Base-by-base conservation (phyloP, 2,113 vertebrate genomes). In the Salminus brasiliensis region DNA sequence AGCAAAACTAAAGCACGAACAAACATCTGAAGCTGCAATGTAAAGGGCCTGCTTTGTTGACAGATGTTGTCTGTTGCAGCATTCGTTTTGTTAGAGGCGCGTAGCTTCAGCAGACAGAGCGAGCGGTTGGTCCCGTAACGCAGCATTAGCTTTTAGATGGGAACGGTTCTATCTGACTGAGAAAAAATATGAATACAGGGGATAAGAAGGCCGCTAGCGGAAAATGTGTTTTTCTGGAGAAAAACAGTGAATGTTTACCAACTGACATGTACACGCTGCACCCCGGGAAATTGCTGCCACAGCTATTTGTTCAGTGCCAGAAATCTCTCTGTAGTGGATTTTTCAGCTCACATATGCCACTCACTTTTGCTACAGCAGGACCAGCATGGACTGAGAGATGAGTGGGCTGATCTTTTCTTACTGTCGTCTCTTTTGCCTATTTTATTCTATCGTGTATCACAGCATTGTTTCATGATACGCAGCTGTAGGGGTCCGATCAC, bases 171-270 rank as follows among this genome's bases (percentile, higher is more conserved):
- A 67, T 43, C 78, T 77, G 69, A 57, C 45, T n/a, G 34, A 68
- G 21, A 72, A 65, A 47, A 72, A 72, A 85, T 60, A 76, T 80
- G 5, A 5, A 62, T 53, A 11, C 27, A 2, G 65, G 36, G 79
- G 83, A 81, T 84, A 71, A 83, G 74, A 62, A 88, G 81, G 59
- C 53, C 66, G 63, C 60, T 73, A 68, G 76, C 78, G 78, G 86
- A 84, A 89, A 89, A 87, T 84, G 77, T 76, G 79, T 88, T 81
- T 78, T 41, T 32, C 30, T 55, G 32, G n/a, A 66, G 80, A 84
- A 68, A 60, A 71, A 29, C 30, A 30, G 60, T 63, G 72, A 85
- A 79, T 85, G 71, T 83, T 85, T 81, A 79, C 72, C 25, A 34
- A 41, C 52, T 18, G 63, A 75, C 63, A 75, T 65, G 30, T 18